These are phyloP conservation scores for Siniperca chuatsi DNA, from an alignment of 2,113 vertebrate species.

Conservation along the genomic window DNA sequence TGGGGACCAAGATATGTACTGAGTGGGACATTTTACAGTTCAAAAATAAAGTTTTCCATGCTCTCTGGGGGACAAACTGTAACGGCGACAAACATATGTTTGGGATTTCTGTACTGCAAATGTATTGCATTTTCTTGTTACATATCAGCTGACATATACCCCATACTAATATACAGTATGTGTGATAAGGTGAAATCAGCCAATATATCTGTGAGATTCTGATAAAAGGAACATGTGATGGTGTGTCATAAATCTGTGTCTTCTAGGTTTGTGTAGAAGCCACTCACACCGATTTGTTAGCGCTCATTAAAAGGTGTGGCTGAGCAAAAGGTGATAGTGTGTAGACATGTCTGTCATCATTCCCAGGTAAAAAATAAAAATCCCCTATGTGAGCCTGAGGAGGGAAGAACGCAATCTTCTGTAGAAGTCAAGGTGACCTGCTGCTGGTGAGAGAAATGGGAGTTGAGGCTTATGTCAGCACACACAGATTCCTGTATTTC, in stretches of 20 bases:
- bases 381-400: constrained; percentile 1
- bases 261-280: not conserved
- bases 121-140: not conserved
- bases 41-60: constrained; percentile 21
- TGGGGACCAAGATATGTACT: not conserved
- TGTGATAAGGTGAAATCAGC: not conserved
- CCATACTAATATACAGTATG: not conserved
- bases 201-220: not conserved
- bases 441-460: constrained; percentile 15
- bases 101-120: not conserved
- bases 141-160: not conserved
- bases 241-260: not conserved
- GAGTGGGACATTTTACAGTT: not conserved
- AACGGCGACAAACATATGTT: not conserved
- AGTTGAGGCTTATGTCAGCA: constrained; percentile 34
- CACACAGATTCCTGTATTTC: constrained; percentile 23
- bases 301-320: not conserved
- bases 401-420: constrained; percentile 40
- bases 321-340: not conserved
- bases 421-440: constrained; percentile 66
- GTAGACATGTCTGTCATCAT: constrained; percentile 19
- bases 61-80: constrained; percentile 48
- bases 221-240: not conserved
- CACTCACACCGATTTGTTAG: not conserved
- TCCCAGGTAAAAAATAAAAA: not conserved